Conservation (phyloP, 2,797 vertebrate species). For the Etheostoma nigrum region DNA sequence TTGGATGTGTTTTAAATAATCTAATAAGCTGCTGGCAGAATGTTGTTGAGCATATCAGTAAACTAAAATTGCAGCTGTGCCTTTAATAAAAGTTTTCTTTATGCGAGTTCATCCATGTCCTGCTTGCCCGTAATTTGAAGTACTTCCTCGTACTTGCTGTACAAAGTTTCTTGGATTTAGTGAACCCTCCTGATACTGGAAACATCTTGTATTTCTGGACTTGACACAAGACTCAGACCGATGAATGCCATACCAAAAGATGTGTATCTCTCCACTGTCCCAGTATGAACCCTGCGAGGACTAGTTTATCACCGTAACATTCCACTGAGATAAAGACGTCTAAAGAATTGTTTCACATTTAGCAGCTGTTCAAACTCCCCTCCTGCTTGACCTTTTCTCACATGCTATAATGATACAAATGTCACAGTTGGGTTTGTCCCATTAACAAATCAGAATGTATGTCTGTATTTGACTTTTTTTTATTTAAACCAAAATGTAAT, state of each 20-base stretch:
- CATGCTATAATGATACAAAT: slow-evolving; percentile 18
- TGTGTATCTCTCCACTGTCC: not conserved
- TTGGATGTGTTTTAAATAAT: not conserved
- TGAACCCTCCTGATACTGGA: not conserved
- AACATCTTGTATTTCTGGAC: not conserved
- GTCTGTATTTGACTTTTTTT: slow-evolving; percentile 16
- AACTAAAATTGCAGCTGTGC: not conserved
- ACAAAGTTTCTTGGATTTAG: slow-evolving; percentile 8
- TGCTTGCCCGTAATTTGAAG: not conserved
- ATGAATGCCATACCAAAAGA: not conserved
- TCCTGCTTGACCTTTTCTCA: slow-evolving; percentile 17
- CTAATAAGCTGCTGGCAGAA: too few species aligned
- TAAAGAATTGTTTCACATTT: not conserved
- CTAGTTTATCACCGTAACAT: slow-evolving; percentile 10
- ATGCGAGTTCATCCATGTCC: not conserved
- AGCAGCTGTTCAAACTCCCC: slow-evolving; percentile 23
- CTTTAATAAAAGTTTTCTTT: not conserved
- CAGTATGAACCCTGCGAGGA: not conserved
- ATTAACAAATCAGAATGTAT: slow-evolving; percentile 20
- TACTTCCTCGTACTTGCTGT: not conserved
- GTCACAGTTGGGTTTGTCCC: slow-evolving; percentile 37
- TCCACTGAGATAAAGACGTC: slow-evolving; percentile 2
- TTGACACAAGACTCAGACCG: not conserved
- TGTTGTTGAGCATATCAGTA: not conserved
- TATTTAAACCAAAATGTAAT: slow-evolving; percentile 34